These are phyloP conservation scores for Invenusta paracnida DNA, from an alignment of 2,888 invertebrate species.

Conservation along the genomic window DNA sequence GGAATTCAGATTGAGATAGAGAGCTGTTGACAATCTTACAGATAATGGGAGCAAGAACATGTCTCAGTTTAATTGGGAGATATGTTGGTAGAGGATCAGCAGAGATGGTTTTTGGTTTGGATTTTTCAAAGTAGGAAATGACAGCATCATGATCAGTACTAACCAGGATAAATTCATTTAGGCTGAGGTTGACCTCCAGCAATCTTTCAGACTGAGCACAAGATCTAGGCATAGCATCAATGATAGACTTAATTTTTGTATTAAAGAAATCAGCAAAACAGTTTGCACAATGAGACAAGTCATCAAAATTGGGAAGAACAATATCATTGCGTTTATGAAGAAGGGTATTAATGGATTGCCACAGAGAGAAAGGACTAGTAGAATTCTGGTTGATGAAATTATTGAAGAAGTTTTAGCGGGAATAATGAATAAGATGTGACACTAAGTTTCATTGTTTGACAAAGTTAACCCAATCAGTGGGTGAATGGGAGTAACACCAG, in stretches of 20 bases:
- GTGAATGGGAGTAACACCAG: background rate
- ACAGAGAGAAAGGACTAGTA: background rate
- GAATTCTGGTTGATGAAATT: background rate
- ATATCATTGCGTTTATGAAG: too few species aligned
- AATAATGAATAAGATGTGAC: background rate
- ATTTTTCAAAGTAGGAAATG: background rate
- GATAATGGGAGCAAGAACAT: background rate
- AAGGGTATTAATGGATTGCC: too few species aligned
- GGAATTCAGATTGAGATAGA: background rate
- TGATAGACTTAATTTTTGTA: background rate
- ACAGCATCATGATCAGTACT: background rate
- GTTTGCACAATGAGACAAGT: background rate
- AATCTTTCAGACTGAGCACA: background rate
- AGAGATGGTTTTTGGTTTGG: too few species aligned
- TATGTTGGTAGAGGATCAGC: background rate
- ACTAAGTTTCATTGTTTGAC: background rate
- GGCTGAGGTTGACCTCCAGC: background rate
- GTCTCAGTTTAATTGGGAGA: background rate
- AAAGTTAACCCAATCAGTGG: background rate
- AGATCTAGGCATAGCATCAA: background rate
- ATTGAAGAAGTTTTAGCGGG: background rate
- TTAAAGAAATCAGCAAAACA: background rate
- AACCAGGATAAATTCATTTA: background rate
- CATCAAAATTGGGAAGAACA: background rate
- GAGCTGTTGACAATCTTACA: background rate